Conservation (phyloP, 2,113 vertebrate species). For the Bubo scandiacus region DNA sequence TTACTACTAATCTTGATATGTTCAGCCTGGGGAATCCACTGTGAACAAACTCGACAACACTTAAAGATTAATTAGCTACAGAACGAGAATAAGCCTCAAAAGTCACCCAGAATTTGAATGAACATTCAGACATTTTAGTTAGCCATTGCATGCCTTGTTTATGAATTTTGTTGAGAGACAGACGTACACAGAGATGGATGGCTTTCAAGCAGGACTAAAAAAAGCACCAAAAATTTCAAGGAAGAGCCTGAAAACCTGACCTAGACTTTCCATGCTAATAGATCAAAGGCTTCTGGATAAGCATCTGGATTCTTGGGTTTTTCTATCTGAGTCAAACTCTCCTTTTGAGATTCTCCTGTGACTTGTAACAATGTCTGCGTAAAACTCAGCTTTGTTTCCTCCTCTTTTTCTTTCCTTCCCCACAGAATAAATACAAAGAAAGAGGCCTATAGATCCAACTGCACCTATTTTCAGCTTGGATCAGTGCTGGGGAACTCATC, state of each 20-base stretch:
- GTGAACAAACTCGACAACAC: background rate
- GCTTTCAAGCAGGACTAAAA: background rate
- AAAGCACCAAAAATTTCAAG: background rate
- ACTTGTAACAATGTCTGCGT: background rate
- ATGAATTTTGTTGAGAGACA: background rate
- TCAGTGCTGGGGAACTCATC: background rate
- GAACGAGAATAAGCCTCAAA: background rate
- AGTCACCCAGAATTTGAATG: background rate
- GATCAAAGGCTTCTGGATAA: background rate
- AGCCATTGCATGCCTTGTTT: background rate
- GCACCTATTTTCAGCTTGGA: background rate
- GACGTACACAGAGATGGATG: background rate
- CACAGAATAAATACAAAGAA: background rate
- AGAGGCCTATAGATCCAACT: background rate
- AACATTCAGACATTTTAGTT: background rate
- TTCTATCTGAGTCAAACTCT: background rate
- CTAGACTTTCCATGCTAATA: background rate
- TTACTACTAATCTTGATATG: background rate
- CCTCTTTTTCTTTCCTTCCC: background rate
- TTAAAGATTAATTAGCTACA: background rate
- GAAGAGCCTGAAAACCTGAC: background rate
- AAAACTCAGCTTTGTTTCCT: background rate
- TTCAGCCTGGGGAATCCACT: background rate
- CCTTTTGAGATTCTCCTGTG: background rate
- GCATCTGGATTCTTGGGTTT: background rate